These are phyloP conservation scores for Cantharis nigra DNA, from an alignment of 2,888 invertebrate genomes.

Conservation along the genomic window DNA sequence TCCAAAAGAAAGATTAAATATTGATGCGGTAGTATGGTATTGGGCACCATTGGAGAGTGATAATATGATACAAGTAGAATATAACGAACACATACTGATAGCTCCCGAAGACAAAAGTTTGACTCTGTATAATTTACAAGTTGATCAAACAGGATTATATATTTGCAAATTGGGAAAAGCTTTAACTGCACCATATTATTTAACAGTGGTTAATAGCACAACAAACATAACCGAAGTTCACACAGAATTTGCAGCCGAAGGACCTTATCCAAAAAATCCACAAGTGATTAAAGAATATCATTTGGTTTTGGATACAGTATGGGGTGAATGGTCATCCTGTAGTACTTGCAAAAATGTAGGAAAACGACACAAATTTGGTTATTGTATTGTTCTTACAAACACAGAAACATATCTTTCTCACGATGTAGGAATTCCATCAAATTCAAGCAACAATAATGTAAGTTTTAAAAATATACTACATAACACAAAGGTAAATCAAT, in stretches of 20 bases:
- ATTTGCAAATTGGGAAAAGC: slow-evolving; percentile 59
- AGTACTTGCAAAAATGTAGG: slow-evolving; percentile 65
- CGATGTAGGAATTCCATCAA: not conserved
- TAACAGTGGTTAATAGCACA: slow-evolving; percentile 59
- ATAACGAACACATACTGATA: slow-evolving; percentile 54
- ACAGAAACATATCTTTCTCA: not conserved
- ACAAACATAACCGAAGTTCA: slow-evolving; percentile 47
- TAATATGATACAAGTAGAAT: slow-evolving; percentile 49
- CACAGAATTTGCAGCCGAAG: slow-evolving; percentile 39
- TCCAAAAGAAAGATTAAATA: slow-evolving; percentile 53
- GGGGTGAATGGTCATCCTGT: slow-evolving; percentile 70
- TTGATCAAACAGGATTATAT: slow-evolving; percentile 61
- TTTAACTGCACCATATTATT: slow-evolving; percentile 55
- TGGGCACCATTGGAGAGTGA: slow-evolving; percentile 44
- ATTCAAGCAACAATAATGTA: not conserved
- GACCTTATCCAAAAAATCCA: slow-evolving; percentile 48
- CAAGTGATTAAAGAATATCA: slow-evolving; percentile 43
- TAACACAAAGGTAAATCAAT: not conserved
- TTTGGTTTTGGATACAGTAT: slow-evolving; percentile 60
- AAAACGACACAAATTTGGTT: slow-evolving; percentile 62
- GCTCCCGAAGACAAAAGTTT: slow-evolving; percentile 57
- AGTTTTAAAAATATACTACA: not conserved
- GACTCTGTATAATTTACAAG: slow-evolving; percentile 59
- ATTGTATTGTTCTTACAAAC: slow-evolving; percentile 58
- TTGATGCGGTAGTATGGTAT: slow-evolving; percentile 58